Percentiles rank a stretch among this genome's conserved stretches.
Evolutionary conservation across 2,888 invertebrate genomes (phyloP).

Genomic region (Camptogramma bilineatum): DNA sequence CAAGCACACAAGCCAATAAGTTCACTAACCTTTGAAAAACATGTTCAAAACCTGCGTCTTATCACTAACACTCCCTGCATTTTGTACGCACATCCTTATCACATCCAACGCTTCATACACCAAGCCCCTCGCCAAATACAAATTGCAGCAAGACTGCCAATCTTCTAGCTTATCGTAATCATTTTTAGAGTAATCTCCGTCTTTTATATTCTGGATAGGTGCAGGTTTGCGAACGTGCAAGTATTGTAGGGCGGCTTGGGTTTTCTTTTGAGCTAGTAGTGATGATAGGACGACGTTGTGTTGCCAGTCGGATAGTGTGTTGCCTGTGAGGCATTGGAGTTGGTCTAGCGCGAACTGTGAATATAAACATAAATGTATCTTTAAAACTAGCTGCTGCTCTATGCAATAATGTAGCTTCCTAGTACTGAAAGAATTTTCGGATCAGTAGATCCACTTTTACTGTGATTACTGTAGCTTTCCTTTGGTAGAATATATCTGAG

Average conservation of each 20-base stretch:
- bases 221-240: constrained; percentile 86
- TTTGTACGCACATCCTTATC: constrained; percentile 83
- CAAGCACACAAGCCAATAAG: neutral
- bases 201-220: constrained; percentile 74
- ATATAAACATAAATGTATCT: neutral
- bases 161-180: constrained; percentile 77
- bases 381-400: too few species aligned
- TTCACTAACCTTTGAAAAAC: constrained; percentile 86
- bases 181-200: constrained; percentile 46
- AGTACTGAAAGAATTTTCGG: too few species aligned
- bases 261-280: constrained; percentile 88
- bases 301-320: constrained; percentile 89
- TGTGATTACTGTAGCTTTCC: too few species aligned
- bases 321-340: constrained; percentile 86
- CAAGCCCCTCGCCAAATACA: constrained; percentile 87
- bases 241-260: constrained; percentile 89
- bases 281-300: constrained; percentile 89
- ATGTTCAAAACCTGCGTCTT: constrained; percentile 83
- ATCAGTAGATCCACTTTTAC: too few species aligned
- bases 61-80: constrained; percentile 61
- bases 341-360: constrained; percentile 87
- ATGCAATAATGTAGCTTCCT: too few species aligned
- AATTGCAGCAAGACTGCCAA: constrained; percentile 83
- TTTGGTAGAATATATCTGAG: too few species aligned
- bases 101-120: constrained; percentile 88